Conservation (phyloP, 2,888 invertebrate genomes). For the Coelopa pilipes region DNA sequence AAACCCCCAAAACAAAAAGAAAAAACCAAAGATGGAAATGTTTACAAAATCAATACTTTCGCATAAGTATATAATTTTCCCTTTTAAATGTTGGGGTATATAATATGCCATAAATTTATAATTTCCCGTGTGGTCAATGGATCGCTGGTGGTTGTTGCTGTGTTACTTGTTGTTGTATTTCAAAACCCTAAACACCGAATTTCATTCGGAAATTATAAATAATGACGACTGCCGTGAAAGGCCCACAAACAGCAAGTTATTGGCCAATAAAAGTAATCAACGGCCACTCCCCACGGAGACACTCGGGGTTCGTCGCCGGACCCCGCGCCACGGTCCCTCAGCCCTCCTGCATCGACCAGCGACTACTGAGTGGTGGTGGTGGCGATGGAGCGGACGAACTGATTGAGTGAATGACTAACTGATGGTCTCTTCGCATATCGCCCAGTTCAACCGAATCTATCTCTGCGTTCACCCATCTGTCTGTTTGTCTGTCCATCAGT, state of each 20-base stretch:
- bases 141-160: neutral
- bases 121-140: slow-evolving; percentile 22
- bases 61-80: neutral
- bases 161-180: neutral
- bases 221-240: slow-evolving; percentile 23
- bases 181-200: slow-evolving; percentile 1
- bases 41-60: neutral
- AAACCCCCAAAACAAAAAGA: too few relatives aligned
- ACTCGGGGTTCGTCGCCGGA: slow-evolving; percentile 16
- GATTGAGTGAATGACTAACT: neutral
- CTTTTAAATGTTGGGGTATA: too few relatives aligned
- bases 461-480: too few relatives aligned
- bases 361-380: slow-evolving; percentile 8
- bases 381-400: neutral
- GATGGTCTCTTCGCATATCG: neutral
- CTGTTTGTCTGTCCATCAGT: neutral
- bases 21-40: neutral
- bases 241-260: neutral
- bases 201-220: slow-evolving; percentile 5
- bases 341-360: neutral
- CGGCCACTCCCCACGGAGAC: slow-evolving; percentile 24
- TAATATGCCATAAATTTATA: neutral
- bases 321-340: slow-evolving; percentile 6
- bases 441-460: neutral
- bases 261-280: slow-evolving; percentile 27